These are phyloP conservation scores for Copsychus sechellarum DNA, from an alignment of 2,113 vertebrate species.

Conservation along the genomic window DNA sequence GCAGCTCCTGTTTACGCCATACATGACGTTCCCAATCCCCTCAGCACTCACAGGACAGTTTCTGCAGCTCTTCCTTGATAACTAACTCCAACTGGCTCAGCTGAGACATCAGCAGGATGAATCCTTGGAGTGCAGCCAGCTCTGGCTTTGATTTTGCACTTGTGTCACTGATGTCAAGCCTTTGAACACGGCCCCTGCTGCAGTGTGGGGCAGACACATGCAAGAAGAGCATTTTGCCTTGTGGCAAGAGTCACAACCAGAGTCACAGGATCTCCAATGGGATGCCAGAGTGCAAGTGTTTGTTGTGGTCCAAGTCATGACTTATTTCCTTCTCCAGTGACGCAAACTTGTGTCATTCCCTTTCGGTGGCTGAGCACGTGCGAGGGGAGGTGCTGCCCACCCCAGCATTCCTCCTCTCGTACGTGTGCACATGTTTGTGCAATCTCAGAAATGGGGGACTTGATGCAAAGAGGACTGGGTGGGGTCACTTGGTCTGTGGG, in stretches of 20 bases:
- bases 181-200: not conserved
- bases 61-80: not conserved
- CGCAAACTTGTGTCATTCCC: not conserved
- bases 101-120: not conserved
- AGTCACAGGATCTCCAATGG: constrained; percentile 3
- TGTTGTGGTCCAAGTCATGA: constrained; percentile 17
- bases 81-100: constrained; percentile 27
- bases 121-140: constrained; percentile 24
- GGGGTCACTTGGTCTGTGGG: not conserved
- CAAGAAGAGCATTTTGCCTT: not conserved
- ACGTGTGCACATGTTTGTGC: not conserved
- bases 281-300: not conserved
- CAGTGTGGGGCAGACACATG: not conserved
- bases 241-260: not conserved
- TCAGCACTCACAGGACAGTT: not conserved
- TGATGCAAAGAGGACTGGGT: not conserved
- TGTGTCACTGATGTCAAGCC: not conserved
- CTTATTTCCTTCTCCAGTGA: constrained; percentile 12
- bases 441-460: not conserved
- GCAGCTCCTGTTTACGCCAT: not conserved
- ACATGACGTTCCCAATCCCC: not conserved
- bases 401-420: accelerated
- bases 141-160: constrained; percentile 8
- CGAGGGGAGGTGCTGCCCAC: not conserved
- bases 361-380: not conserved